phyloP scores from a whole-genome alignment of 2,113 vertebrate genomes.

The Eulemur macaco region DNA sequence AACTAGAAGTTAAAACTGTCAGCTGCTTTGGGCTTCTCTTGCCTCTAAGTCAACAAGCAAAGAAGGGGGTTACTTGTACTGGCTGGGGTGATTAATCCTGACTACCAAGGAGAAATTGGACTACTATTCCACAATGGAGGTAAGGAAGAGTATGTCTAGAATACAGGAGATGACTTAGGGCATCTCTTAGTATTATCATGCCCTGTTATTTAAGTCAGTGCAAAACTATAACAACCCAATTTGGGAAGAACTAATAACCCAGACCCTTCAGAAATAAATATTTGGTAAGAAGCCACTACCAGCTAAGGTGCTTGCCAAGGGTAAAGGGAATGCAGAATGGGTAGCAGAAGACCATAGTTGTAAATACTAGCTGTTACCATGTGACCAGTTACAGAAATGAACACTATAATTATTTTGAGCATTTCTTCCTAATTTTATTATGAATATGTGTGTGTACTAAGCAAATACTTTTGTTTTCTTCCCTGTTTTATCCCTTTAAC shows the following conservation, averaged over 20 bases:
- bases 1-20: not conserved
- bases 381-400: not conserved
- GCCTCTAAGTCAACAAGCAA: not conserved
- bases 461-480: not conserved
- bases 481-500: not conserved
- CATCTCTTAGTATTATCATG: not conserved
- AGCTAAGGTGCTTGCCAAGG: not conserved
- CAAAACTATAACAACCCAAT: not conserved
- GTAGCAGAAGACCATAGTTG: not conserved
- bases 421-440: not conserved
- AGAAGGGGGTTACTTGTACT: not conserved
- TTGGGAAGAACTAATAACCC: not conserved
- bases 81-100: not conserved
- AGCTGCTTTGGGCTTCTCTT: not conserved
- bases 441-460: not conserved
- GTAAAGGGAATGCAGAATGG: not conserved
- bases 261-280: not conserved
- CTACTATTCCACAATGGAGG: not conserved
- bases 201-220: not conserved
- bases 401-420: not conserved
- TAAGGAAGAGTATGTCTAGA: not conserved
- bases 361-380: not conserved
- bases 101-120: not conserved
- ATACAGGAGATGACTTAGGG: not conserved
- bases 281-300: not conserved